Percentiles rank a stretch among this genome's conserved stretches.
Conservation (phyloP, 2,888 invertebrate species). For the Nineta flava region DNA sequence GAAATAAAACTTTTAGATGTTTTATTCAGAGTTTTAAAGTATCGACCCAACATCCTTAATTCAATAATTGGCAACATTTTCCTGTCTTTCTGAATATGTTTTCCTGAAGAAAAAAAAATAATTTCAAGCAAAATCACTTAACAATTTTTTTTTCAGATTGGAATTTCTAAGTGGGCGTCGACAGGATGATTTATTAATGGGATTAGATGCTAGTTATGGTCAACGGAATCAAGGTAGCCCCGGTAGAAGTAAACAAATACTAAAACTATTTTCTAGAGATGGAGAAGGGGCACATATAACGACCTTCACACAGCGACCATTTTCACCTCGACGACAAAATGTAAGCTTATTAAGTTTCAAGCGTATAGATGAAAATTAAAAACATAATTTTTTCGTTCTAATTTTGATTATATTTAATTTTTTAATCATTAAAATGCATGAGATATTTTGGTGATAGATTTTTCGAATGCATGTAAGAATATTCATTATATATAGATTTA, state of each 20-base stretch:
- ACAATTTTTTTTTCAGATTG: constrained; percentile 21
- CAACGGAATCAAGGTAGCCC: constrained; percentile 25
- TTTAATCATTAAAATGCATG: not conserved
- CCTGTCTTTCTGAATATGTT: too few species aligned
- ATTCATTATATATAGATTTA: too few species aligned
- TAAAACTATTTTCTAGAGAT: constrained; percentile 23
- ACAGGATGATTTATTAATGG: constrained; percentile 20
- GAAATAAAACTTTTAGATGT: too few species aligned
- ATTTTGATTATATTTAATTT: not conserved
- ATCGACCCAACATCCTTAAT: too few species aligned
- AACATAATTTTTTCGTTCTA: not conserved
- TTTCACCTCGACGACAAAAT: constrained; percentile 38
- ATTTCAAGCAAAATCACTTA: too few species aligned
- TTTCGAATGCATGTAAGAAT: not conserved
- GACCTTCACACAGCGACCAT: constrained; percentile 30
- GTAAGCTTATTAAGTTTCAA: constrained; percentile 25
- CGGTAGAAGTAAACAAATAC: constrained; percentile 24
- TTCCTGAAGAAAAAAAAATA: too few species aligned
- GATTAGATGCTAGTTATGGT: constrained; percentile 12
- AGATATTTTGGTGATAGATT: not conserved
- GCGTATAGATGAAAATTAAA: not conserved
- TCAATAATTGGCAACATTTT: too few species aligned
- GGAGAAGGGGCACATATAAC: constrained; percentile 25
- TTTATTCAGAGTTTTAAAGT: too few species aligned
- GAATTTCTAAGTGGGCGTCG: constrained; percentile 32